Evolutionary conservation across 2,888 invertebrate genomes (phyloP), one percentile per base, ranked within the genome.

Genomic region (Colletes collaris): DNA sequence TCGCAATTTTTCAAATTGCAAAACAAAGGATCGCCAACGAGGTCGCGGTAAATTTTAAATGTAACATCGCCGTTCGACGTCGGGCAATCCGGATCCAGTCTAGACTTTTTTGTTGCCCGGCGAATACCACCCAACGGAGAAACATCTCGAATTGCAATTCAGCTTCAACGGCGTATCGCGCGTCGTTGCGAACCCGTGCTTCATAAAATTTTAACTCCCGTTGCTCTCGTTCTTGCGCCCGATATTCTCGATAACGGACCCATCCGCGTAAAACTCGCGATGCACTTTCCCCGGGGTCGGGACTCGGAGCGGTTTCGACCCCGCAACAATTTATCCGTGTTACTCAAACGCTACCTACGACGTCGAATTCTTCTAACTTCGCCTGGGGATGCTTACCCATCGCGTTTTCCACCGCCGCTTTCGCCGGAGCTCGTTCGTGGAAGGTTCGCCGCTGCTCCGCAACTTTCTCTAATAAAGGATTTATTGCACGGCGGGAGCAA

Each of bases 141-240:
- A 62, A 70, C 55, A 40, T 70, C 78, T 44, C 19, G 66, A 77
- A 79, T 66, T 56, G 62, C 70, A 67, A 64, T 66, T 66, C 64
- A 27, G 7, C 56, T 58, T 70, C 74, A 77, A 77, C 53, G 63
- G 65, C 59, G 49, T 65, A 76, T 65, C 53, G 77, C 46, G 63
- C 46, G 16, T 59, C 49, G 64, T 76, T 65, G 66, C 62, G 46
- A 77, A 40, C 4, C 66, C 27, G 52, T 37, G 70, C 56, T 59
- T 79, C 79, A 40, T 79, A 67, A 78, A 79, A 79, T 71, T 67
- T 78, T 79, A 71, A 79, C 71, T 63, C 70, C n/a, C 59, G 60
- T 66, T 67, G 63, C 63, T 63, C 58, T 49, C 63, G 50, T 50
- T 63, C 52, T 53, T 65, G 16, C 56, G n/a, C 56, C 49, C 70